phyloP scores from a whole-genome alignment of 2,797 vertebrate species.

The Hephaestus fuliginosus region DNA sequence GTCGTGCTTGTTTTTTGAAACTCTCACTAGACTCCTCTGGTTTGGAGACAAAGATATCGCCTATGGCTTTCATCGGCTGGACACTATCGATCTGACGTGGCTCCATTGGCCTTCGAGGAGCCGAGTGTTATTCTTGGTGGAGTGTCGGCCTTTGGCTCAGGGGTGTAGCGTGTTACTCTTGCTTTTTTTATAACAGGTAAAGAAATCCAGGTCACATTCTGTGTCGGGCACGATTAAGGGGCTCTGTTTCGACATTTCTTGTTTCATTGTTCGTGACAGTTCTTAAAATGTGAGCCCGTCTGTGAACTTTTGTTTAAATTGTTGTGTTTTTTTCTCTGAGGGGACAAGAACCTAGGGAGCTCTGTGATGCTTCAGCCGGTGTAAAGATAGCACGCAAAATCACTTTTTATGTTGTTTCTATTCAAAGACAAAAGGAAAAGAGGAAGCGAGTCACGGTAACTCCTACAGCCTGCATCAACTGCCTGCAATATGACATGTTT shows the following conservation, averaged over 20 bases:
- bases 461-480: not conserved
- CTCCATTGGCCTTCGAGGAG: conserved; percentile 14
- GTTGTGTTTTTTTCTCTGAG: not conserved
- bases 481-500: not conserved
- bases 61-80: conserved; percentile 25
- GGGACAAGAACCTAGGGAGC: not conserved
- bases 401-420: conserved; percentile 16
- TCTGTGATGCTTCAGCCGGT: not conserved
- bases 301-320: conserved; percentile 21
- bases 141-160: conserved; percentile 8
- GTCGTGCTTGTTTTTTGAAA: conserved; percentile 25
- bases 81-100: conserved; percentile 3
- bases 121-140: not conserved
- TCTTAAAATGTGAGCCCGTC: conserved; percentile 26
- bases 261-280: conserved; percentile 42
- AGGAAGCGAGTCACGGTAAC: not conserved
- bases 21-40: conserved; percentile 13
- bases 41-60: conserved; percentile 20
- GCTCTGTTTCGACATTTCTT: not conserved
- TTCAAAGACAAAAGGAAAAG: conserved; percentile 18
- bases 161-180: not conserved
- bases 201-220: conserved; percentile 37
- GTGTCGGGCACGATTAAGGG: conserved; percentile 10
- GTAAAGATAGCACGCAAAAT: not conserved
- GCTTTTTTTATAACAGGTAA: conserved; percentile 19